Base-by-base conservation (phyloP, 2,797 vertebrate species). In the Loris lydekkerianus region DNA sequence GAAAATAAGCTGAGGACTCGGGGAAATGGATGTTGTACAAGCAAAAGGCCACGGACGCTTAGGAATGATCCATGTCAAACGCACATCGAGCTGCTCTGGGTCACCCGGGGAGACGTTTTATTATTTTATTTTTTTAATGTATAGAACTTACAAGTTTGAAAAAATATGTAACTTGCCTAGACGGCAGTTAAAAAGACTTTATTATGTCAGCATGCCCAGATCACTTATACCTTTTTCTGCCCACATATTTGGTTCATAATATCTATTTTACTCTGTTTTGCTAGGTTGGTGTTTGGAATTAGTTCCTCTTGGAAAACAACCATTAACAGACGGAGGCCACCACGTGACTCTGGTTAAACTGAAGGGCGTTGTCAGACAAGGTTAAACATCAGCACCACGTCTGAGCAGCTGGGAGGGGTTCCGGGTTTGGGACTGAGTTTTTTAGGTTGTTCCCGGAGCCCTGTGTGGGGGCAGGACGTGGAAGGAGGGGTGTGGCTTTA, bases 171-270 rank as follows among this genome's bases (percentile, higher is more conserved):
- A 98, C 98, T 98, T 97, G 95, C 98, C 98, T 95, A 75, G 1
- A 97, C 97, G 97, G 97, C 92, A 93, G 97, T 98, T 98, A 97
- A 95, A 98, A 98, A 96, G 97, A 84, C 97, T 97, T 98, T 98
- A 98, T 97, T 96, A 97, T 97, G 96, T 97, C 97, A 94, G 58
- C 95, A 97, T 82, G 92, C 94, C 92, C 91, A 56, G 76, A 97
- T 98, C 97, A 92, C 97, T 98, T 97, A 29, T 96, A 92, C 65
- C 92, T 98, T 97, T 95, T 97, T 86, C 82, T 96, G 61, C 89
- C 95, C 61, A 92, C 84, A 97, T 97, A 96, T 98, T 98, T 98
- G 98, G 98, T 98, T 98, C 98, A 97, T 98, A 69, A 95, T 93
- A 87, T 96, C 97, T 97, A 23, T 98, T 98, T 98, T 98, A 97